These are phyloP conservation scores for Smithornis capensis DNA, from an alignment of 2,113 vertebrate genomes.

Conservation along the genomic window DNA sequence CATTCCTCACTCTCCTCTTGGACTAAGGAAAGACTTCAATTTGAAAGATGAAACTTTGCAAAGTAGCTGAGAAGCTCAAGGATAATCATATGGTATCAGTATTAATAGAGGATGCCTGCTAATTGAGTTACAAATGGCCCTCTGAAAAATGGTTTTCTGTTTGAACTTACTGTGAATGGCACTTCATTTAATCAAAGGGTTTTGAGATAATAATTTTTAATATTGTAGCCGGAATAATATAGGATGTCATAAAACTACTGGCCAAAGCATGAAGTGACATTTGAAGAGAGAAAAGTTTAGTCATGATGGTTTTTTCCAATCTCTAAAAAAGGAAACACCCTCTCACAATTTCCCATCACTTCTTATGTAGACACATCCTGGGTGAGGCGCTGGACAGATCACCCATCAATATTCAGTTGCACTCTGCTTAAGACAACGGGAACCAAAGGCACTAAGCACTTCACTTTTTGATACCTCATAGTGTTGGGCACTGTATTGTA, in stretches of 20 bases:
- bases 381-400: background rate
- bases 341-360: background rate
- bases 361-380: background rate
- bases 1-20: background rate
- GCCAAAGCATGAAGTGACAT: background rate
- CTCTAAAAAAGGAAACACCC: background rate
- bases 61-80: background rate
- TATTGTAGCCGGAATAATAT: background rate
- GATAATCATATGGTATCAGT: background rate
- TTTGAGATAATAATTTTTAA: background rate
- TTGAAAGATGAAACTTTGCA: background rate
- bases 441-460: background rate
- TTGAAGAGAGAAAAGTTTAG: background rate
- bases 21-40: background rate
- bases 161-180: background rate
- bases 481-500: background rate
- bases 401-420: background rate
- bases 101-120: background rate
- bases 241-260: background rate
- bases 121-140: background rate
- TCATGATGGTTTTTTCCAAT: background rate
- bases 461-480: background rate
- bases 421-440: background rate
- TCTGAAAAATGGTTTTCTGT: background rate
- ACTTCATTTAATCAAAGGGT: background rate